Base-by-base conservation (phyloP, 1,140 invertebrate genomes). In the Cyclargus thomasi region DNA sequence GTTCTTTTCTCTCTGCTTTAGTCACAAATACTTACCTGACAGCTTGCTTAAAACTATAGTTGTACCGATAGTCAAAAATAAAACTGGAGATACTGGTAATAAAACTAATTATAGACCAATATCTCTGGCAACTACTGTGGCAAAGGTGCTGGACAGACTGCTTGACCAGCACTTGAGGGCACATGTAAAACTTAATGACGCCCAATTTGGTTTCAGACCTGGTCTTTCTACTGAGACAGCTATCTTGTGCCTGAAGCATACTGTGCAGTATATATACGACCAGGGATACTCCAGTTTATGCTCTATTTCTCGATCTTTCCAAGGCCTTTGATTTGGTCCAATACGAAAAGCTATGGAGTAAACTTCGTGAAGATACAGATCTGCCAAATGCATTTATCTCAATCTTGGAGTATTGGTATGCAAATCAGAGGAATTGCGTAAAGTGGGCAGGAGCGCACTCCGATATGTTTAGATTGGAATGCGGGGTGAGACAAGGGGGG, bases 71-170 rank as follows among this genome's bases (percentile, higher is more conserved):
- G 3, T 35, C 3, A 35, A 35, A 8, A 35, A 35, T 35, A 35
- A 35, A 35, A 35, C 29, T 35, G n/a, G n/a, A n/a, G n/a, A n/a
- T n/a, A n/a, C n/a, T n/a, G n/a, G n/a, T n/a, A n/a, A n/a, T n/a
- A n/a, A 8, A 35, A 23, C 62, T 17, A 68, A 63, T 21, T 68
- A 68, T 57, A 68, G 62, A 21, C 68, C 68, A n/a, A 69, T 69
- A 65, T 65, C 63, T 0, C 17, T 69, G 53, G 63, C 68, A 17
- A 69, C 63, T 4, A 47, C 62, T 20, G 7, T 47, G 17, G 68
- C 63, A 1, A 69, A 69, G 29, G 68, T 65, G 17, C 22, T 65
- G 68, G 68, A 69, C 68, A 69, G 63, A 62, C 23, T 69, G 47
- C 63, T 68, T 35, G 63, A 64, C 29, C 23, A 35, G 20, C 39